phyloP scores from a whole-genome alignment of 2,888 invertebrate species.

The Eubasilissa splendida region DNA sequence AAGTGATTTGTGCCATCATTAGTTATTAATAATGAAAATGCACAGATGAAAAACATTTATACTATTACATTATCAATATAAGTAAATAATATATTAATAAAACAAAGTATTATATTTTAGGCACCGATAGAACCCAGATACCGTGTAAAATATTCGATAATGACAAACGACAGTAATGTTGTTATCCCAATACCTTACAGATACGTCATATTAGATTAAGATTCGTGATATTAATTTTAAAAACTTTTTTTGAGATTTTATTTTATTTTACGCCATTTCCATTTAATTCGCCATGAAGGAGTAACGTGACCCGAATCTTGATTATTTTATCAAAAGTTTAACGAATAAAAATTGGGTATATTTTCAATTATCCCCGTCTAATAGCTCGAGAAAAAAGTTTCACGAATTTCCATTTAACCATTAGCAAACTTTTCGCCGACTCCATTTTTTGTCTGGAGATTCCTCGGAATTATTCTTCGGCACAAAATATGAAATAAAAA shows the following conservation, averaged over 20 bases:
- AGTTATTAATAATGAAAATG: too few relatives aligned
- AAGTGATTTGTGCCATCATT: too few relatives aligned
- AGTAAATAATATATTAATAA: too few relatives aligned
- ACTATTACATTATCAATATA: too few relatives aligned
- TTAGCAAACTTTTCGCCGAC: constrained; percentile 28
- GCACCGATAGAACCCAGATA: too few relatives aligned
- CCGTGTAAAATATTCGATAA: too few relatives aligned
- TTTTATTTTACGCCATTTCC: not conserved
- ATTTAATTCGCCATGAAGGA: not conserved
- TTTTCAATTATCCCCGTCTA: constrained; percentile 32
- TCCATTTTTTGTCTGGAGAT: constrained; percentile 26
- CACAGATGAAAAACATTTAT: too few relatives aligned
- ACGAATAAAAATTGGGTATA: constrained; percentile 16
- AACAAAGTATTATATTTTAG: too few relatives aligned
- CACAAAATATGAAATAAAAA: constrained; percentile 23
- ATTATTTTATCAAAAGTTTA: constrained; percentile 5
- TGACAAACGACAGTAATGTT: too few relatives aligned
- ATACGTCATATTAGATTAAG: too few relatives aligned
- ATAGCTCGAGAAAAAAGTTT: constrained; percentile 36
- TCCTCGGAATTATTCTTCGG: constrained; percentile 22
- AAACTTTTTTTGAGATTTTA: not conserved
- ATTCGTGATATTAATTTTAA: too few relatives aligned
- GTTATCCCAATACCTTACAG: too few relatives aligned
- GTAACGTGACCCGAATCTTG: constrained; percentile 2
- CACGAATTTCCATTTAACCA: constrained; percentile 27